Evolutionary conservation across 2,797 vertebrate genomes (phyloP).

Genomic region (Orientallactaga sibirica): DNA sequence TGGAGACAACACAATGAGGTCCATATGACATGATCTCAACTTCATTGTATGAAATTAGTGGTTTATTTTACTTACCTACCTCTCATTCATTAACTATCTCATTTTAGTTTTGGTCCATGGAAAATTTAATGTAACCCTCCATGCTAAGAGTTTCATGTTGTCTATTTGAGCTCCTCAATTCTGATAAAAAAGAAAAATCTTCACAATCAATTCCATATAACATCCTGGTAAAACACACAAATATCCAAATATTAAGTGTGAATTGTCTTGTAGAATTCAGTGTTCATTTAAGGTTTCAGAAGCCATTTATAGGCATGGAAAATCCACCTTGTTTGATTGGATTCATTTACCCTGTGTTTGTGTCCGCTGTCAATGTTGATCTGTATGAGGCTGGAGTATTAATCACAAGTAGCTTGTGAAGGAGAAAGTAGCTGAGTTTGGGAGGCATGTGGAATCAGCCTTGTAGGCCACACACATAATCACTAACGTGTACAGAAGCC

Average conservation of each 20-base stretch:
- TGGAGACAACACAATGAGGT: constrained; percentile 88
- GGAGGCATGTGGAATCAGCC: constrained; percentile 78
- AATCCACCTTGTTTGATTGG: constrained; percentile 44
- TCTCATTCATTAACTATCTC: constrained; percentile 79
- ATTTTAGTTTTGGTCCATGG: constrained; percentile 27
- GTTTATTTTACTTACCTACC: constrained; percentile 83
- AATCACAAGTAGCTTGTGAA: constrained; percentile 68
- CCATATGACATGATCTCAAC: constrained; percentile 85
- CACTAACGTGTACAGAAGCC: constrained; percentile 74
- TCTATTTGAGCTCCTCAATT: constrained; percentile 32
- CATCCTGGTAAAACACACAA: constrained; percentile 63
- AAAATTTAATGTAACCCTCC: constrained; percentile 77
- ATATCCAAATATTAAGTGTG: constrained; percentile 52
- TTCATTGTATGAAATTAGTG: constrained; percentile 81
- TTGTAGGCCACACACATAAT: constrained; percentile 85
- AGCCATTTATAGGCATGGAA: not conserved
- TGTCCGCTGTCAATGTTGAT: constrained; percentile 72
- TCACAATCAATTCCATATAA: constrained; percentile 55
- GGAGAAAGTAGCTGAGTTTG: constrained; percentile 68
- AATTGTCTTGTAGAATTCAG: constrained; percentile 57
- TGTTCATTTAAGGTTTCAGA: constrained; percentile 72
- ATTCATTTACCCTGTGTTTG: constrained; percentile 39
- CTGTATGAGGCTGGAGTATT: constrained; percentile 50
- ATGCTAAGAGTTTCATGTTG: constrained; percentile 72
- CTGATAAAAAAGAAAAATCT: constrained; percentile 51